Evolutionary conservation across 2,113 vertebrate species (phyloP).

Genomic region (Trogon melanurus): DNA sequence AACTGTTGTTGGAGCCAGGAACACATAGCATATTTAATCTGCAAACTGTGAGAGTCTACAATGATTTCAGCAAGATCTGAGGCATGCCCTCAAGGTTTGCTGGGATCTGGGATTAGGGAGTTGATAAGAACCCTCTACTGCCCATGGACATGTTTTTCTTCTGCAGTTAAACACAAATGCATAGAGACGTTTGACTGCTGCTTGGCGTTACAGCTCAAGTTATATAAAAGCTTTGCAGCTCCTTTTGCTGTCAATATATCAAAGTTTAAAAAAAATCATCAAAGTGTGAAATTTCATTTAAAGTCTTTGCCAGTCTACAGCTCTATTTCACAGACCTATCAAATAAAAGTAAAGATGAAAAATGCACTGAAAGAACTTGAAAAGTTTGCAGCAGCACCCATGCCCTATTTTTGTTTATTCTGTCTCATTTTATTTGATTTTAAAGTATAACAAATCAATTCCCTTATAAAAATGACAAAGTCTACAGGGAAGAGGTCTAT

Average conservation of each 20-base stretch:
- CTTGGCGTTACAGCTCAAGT: constrained; percentile 86
- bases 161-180: constrained; percentile 95
- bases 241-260: constrained; percentile 97
- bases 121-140: constrained; percentile 89
- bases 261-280: constrained; percentile 94
- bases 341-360: constrained; percentile 85
- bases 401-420: constrained; percentile 77
- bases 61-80: constrained; percentile 96
- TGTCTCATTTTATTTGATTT: constrained; percentile 76
- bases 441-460: constrained; percentile 77
- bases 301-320: constrained; percentile 83
- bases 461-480: constrained; percentile 64
- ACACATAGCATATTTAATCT: constrained; percentile 99
- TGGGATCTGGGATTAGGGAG: constrained; percentile 98
- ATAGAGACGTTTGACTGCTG: constrained; percentile 92
- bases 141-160: constrained; percentile 92
- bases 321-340: constrained; percentile 84
- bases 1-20: constrained; percentile 86
- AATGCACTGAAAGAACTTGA: constrained; percentile 76
- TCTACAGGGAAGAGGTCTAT: constrained; percentile 29
- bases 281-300: constrained; percentile 94
- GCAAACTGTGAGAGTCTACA: constrained; percentile 91
- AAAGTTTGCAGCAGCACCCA: constrained; percentile 74
- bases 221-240: constrained; percentile 88
- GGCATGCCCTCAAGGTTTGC: constrained; percentile 99